Conservation (phyloP, 2,797 vertebrate species). For the Rhinogobio ventralis region DNA sequence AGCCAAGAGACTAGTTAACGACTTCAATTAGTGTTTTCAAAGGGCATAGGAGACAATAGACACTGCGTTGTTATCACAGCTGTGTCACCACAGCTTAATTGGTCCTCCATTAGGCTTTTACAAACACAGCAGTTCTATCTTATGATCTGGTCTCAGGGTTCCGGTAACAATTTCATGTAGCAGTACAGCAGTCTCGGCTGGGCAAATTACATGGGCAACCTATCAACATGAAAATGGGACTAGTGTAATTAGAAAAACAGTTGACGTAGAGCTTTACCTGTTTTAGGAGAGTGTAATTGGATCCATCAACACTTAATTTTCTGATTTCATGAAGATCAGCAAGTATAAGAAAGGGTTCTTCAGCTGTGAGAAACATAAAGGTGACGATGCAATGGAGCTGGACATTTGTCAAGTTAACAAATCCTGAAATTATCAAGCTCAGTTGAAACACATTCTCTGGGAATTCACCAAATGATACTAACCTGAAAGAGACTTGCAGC, state of each 20-base stretch:
- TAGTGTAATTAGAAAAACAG: not conserved
- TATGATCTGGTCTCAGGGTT: slow-evolving; percentile 45
- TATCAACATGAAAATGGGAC: slow-evolving; percentile 30
- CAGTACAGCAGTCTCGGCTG: slow-evolving; percentile 20
- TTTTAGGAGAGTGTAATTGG: slow-evolving; percentile 97
- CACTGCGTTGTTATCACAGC: slow-evolving; percentile 53
- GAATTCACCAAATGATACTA: slow-evolving; percentile 41
- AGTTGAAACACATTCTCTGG: not conserved
- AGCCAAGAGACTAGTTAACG: slow-evolving; percentile 50
- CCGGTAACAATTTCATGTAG: slow-evolving; percentile 42
- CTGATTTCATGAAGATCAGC: slow-evolving; percentile 98
- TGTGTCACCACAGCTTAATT: slow-evolving; percentile 61
- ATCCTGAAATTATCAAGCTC: not conserved
- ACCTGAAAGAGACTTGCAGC: slow-evolving; percentile 96
- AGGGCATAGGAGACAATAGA: slow-evolving; percentile 49
- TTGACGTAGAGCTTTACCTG: slow-evolving; percentile 79
- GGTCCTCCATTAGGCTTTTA: slow-evolving; percentile 60
- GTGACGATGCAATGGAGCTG: not conserved
- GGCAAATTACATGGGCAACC: slow-evolving; percentile 13
- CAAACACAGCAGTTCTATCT: slow-evolving; percentile 46
- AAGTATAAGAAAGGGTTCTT: slow-evolving; percentile 97
- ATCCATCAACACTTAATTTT: slow-evolving; percentile 96
- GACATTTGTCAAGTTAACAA: not conserved
- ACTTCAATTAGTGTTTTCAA: slow-evolving; percentile 60
- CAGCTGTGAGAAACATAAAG: slow-evolving; percentile 80